Evolutionary conservation across 2,888 invertebrate genomes (phyloP).

Genomic region (Nipponacmea schrenckii): DNA sequence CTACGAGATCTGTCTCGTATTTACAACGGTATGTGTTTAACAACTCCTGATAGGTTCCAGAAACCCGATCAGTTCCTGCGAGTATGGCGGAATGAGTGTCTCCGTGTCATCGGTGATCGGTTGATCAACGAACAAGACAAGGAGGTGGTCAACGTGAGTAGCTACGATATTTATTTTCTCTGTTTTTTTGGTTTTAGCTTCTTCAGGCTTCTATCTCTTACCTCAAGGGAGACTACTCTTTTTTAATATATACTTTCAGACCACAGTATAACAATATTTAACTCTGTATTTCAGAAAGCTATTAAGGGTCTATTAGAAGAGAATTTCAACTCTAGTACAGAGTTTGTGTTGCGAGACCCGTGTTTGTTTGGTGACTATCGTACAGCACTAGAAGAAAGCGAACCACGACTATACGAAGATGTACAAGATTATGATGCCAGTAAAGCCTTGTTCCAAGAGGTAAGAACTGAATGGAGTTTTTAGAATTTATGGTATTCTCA

Average conservation of each 20-base stretch:
- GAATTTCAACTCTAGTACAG: conserved; percentile 68
- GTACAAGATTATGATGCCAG: conserved; percentile 89
- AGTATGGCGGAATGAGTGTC: conserved; percentile 92
- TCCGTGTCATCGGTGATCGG: conserved; percentile 86
- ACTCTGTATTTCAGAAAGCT: conserved; percentile 42
- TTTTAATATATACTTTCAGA: no score
- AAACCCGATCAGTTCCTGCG: conserved; percentile 79
- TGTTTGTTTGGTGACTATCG: conserved; percentile 89
- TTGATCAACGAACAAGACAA: conserved; percentile 76
- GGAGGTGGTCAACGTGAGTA: conserved; percentile 63
- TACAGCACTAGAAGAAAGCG: conserved; percentile 84
- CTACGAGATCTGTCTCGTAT: conserved; percentile 89
- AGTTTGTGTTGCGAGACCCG: conserved; percentile 84
- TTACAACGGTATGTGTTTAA: conserved; percentile 82
- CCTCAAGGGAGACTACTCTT: no score
- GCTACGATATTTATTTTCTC: not conserved
- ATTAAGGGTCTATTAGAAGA: conserved; percentile 69
- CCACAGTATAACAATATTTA: no score
- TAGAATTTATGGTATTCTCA: no score
- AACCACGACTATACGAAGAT: conserved; percentile 86
- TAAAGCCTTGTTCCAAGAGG: conserved; percentile 88
- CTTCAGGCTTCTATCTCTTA: no score
- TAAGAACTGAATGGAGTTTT: conserved; percentile 65
- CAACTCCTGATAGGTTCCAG: conserved; percentile 78
- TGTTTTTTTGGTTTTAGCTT: not conserved